Conservation (phyloP, 2,113 vertebrate genomes). For the Ramphastos sulfuratus region DNA sequence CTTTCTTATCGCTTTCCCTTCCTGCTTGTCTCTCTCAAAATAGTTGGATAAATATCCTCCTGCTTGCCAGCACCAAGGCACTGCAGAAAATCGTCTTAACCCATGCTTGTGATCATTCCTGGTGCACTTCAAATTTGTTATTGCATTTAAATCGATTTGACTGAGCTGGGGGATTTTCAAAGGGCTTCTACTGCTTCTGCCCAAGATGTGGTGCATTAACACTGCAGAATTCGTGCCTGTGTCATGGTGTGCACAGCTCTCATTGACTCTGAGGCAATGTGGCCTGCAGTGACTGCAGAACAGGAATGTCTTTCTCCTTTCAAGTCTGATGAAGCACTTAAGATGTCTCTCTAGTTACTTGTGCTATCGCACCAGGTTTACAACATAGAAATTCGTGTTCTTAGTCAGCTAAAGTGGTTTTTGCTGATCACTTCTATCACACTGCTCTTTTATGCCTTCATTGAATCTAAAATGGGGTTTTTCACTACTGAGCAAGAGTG, state of each 20-base stretch:
- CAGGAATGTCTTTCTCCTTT: fast-evolving
- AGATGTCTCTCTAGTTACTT: neutral
- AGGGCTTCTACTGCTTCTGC: neutral
- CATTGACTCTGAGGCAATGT: fast-evolving
- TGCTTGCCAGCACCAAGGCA: neutral
- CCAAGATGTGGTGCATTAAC: fast-evolving
- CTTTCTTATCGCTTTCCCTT: constrained; percentile 44
- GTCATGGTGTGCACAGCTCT: neutral
- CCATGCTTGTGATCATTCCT: fast-evolving
- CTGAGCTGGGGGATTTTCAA: neutral
- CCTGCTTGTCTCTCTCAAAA: constrained; percentile 42
- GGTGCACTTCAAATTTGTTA: neutral
- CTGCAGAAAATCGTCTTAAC: neutral
- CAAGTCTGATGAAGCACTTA: neutral
- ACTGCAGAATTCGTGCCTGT: fast-evolving
- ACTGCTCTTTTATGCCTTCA: fast-evolving
- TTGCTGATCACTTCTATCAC: neutral
- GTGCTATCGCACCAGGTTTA: neutral
- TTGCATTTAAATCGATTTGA: neutral
- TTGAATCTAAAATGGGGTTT: neutral
- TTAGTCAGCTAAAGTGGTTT: neutral
- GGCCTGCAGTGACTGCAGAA: neutral
- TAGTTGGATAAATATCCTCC: constrained; percentile 50
- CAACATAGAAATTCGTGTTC: neutral
- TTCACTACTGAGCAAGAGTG: neutral